Evolutionary conservation across 2,113 vertebrate species (phyloP).

Genomic region (Periophthalmus modestus): DNA sequence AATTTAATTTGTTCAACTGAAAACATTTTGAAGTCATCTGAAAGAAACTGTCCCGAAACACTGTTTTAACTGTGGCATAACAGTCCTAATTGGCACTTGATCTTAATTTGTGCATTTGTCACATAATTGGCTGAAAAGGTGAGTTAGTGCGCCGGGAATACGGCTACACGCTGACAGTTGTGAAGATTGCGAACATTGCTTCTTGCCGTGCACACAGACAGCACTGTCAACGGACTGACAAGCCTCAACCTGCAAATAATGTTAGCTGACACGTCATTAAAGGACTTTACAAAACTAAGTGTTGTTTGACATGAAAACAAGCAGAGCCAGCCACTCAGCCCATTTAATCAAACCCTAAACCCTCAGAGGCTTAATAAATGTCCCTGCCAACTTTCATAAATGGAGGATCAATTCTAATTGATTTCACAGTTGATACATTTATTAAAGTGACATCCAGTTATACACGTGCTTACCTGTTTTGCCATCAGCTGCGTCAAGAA

Average conservation of each 20-base stretch:
- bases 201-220: slow-evolving; percentile 15
- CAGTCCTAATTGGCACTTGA: slow-evolving; percentile 14
- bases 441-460: slow-evolving; percentile 80
- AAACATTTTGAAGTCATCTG: not conserved
- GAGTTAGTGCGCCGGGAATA: not conserved
- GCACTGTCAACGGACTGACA: slow-evolving; percentile 49
- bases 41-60: slow-evolving; percentile 2
- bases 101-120: slow-evolving; percentile 6
- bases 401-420: slow-evolving; percentile 80
- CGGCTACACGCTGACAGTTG: slow-evolving; percentile 1
- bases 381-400: slow-evolving; percentile 79
- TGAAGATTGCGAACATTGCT: slow-evolving; percentile 20
- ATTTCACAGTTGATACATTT: slow-evolving; percentile 80
- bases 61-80: not conserved
- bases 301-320: slow-evolving; percentile 67
- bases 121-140: slow-evolving; percentile 4
- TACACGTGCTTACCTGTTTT: slow-evolving; percentile 70
- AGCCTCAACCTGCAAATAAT: slow-evolving; percentile 53
- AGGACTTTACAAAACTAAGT: slow-evolving; percentile 58
- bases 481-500: slow-evolving; percentile 47
- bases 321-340: slow-evolving; percentile 32
- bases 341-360: slow-evolving; percentile 75
- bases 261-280: slow-evolving; percentile 65
- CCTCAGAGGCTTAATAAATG: slow-evolving; percentile 78
- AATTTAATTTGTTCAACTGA: not conserved